Percentiles rank a stretch among this genome's conserved stretches.
Evolutionary conservation across 2,113 vertebrate species (phyloP).

Genomic region (Blennius ocellaris): DNA sequence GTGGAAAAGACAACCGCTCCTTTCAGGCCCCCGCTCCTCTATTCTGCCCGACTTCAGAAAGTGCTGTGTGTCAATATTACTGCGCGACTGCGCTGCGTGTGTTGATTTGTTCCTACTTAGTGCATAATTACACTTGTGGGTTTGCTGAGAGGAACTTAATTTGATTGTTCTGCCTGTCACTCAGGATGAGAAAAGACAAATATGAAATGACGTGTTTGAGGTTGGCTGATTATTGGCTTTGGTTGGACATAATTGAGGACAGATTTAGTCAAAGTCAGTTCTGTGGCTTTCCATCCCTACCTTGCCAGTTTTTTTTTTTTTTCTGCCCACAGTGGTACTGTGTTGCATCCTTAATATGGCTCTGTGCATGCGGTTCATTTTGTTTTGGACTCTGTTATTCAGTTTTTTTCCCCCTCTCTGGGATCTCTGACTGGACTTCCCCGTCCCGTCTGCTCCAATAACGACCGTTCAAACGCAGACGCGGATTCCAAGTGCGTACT

Average conservation of each 20-base stretch:
- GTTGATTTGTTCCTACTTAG: constrained; percentile 69
- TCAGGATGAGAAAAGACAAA: constrained; percentile 62
- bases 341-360: constrained; percentile 44
- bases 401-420: constrained; percentile 33
- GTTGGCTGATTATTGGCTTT: constrained; percentile 52
- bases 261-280: constrained; percentile 46
- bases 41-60: constrained; percentile 40
- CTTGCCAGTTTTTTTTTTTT: constrained; percentile 25
- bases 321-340: constrained; percentile 12
- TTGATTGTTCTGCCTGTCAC: constrained; percentile 71
- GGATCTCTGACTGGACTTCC: constrained; percentile 82
- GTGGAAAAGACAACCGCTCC: constrained; percentile 42
- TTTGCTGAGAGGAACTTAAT: constrained; percentile 66
- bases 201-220: constrained; percentile 60
- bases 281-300: constrained; percentile 31
- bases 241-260: constrained; percentile 57
- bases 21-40: constrained; percentile 47
- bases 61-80: constrained; percentile 52
- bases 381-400: constrained; percentile 74
- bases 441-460: constrained; percentile 90
- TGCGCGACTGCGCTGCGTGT: constrained; percentile 49
- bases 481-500: constrained; percentile 85
- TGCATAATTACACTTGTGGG: constrained; percentile 68
- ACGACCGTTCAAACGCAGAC: constrained; percentile 85
- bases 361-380: constrained; percentile 75